Evolutionary conservation across 2,113 vertebrate genomes (phyloP), one percentile per base, ranked within the genome.

Genomic region (Oostethus manadensis): DNA sequence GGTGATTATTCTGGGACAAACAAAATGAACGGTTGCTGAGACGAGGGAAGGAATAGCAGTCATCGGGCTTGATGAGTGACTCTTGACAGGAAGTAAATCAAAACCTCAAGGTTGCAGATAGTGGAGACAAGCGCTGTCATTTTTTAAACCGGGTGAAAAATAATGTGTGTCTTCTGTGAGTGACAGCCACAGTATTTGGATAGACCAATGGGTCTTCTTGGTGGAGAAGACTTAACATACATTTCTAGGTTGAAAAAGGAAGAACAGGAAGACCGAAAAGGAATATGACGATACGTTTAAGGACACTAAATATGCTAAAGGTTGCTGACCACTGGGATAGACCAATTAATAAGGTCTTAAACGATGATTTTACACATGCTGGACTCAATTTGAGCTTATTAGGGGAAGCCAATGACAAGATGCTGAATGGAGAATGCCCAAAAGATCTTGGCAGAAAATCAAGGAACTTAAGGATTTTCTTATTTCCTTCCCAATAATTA

Each of bases 1-100:
- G 51, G 40, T 56, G 44, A 18, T 15, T 11, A 51, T 43, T 62
- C 56, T 42, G 56, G 46, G 15, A 51, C 18, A 60, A 57, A 51
- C n/a, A 48, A 26, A 40, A 18, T 18, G 17, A 53, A 35, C 1
- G 51, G 6, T 51, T 16, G 50, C 8, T 18, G 6, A 21, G 53
- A 55, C 53, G 22, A 33, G 29, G n/a, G 33, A 60, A 4, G 9
- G 56, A 65, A 50, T 55, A 42, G 33, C 20, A 55, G 20, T 38
- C n/a, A 18, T 43, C 29, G 38, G 22, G 15, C 8, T 48, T 45
- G 15, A 7, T 59, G n/a, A 56, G 13, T 51, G 49, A 51, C 45
- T 35, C 2, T 22, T 15, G 29, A 33, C 10, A 8, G 11, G 51
- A 10, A 66, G 46, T 56, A 51, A 60, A 35, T 51, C 45, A 60